A percentile compares a stretch with the other conserved stretches of the same genome.
These are phyloP conservation scores for Notiomystis cincta DNA, from an alignment of 2,113 vertebrate species.

Conservation along the genomic window DNA sequence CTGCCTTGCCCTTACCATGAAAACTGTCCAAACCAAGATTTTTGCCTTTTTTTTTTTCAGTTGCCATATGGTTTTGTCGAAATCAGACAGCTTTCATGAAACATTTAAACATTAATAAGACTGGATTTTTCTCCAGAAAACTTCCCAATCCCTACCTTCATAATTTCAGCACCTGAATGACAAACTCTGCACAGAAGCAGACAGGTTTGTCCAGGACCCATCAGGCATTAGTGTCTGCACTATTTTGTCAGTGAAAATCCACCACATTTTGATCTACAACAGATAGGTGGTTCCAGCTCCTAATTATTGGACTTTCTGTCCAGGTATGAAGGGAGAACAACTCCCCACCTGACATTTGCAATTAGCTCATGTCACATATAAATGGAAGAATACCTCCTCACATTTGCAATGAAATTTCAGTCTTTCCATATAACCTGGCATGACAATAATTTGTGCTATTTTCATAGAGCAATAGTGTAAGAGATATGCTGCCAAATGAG, in stretches of 20 bases:
- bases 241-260: neutral
- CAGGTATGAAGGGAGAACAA: neutral
- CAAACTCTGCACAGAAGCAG: neutral
- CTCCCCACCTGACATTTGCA: neutral
- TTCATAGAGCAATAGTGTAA: neutral
- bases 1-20: neutral
- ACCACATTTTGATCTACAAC: neutral
- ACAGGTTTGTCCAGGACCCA: neutral
- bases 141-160: neutral
- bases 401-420: neutral
- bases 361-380: neutral
- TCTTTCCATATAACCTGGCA: neutral
- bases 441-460: neutral
- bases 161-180: neutral
- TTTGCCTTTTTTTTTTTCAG: neutral
- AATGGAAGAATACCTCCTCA: neutral
- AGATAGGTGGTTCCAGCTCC: neutral
- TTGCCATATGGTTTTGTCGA: neutral
- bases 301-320: neutral
- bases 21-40: neutral
- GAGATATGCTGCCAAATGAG: neutral
- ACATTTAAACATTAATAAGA: neutral
- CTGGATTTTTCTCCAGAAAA: neutral
- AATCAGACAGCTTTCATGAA: neutral
- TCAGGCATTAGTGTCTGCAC: neutral